Evolutionary conservation across 64 coral and sea anemone genomes (phyloP).

Genomic region (Stylophora pistillata): DNA sequence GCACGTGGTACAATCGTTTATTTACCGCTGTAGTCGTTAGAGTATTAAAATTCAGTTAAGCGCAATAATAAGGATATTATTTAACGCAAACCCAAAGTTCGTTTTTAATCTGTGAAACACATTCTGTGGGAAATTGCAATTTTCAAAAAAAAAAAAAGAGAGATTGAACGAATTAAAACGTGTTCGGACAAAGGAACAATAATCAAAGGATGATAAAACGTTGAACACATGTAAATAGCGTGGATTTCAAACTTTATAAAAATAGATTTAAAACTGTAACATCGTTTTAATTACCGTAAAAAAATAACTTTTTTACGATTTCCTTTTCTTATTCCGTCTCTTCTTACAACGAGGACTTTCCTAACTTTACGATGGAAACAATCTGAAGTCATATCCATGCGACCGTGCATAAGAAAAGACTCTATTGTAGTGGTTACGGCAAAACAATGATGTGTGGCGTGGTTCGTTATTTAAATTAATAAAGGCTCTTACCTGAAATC

Average conservation of each 20-base stretch:
- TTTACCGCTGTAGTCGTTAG: too few species aligned
- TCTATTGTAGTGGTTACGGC: background rate
- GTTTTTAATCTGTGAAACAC: background rate
- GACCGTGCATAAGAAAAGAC: too few species aligned
- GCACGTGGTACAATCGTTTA: too few species aligned
- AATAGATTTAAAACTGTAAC: background rate
- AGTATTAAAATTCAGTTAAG: too few species aligned
- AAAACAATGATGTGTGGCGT: background rate
- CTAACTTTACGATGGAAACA: background rate
- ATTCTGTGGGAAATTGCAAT: background rate
- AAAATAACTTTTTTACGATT: background rate
- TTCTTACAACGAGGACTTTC: background rate
- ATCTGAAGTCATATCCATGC: background rate
- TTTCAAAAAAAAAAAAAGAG: background rate
- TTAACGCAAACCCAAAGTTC: too few species aligned
- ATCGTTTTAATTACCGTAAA: background rate
- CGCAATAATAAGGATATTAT: too few species aligned
- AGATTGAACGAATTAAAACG: background rate
- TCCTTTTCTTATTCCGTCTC: background rate
- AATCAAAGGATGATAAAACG: background rate
- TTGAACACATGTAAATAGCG: conserved; percentile 31
- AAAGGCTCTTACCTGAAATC: conserved; percentile 18
- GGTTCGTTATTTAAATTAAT: background rate
- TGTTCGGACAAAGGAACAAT: background rate
- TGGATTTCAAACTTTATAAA: background rate